Percentiles rank a stretch among this genome's conserved stretches.
Evolutionary conservation across 2,888 invertebrate species (phyloP).

Genomic region (Stomorhina lunata): DNA sequence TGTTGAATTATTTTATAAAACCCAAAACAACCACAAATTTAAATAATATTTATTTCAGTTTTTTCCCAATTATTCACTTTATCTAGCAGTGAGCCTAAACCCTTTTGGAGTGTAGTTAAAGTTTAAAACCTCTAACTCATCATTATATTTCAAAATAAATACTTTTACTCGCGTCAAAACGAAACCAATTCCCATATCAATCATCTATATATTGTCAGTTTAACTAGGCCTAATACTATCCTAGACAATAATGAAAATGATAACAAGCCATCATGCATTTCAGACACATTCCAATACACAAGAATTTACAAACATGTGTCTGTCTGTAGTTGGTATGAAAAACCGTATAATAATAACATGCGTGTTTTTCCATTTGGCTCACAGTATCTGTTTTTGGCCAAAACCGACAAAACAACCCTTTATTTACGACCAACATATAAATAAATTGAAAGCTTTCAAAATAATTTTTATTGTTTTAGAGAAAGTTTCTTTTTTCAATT

Average conservation of each 20-base stretch:
- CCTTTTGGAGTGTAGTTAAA: neutral
- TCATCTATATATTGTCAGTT: neutral
- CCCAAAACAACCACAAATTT: too few relatives aligned
- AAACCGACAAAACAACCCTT: conserved; percentile 28
- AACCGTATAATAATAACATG: neutral
- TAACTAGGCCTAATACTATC: neutral
- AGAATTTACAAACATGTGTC: neutral
- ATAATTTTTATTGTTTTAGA: conserved; percentile 39
- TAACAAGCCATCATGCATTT: too few relatives aligned
- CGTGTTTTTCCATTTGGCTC: too few relatives aligned
- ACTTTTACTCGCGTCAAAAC: too few relatives aligned
- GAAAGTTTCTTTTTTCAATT: neutral
- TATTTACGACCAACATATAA: conserved; percentile 41
- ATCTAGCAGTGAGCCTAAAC: too few relatives aligned
- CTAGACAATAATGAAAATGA: neutral
- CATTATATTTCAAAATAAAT: neutral
- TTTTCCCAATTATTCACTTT: too few relatives aligned
- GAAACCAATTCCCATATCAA: neutral
- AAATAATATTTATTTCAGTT: too few relatives aligned
- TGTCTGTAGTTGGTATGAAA: neutral
- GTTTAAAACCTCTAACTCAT: neutral
- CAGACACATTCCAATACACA: neutral
- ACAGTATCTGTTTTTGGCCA: conserved; percentile 1
- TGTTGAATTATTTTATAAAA: too few relatives aligned
- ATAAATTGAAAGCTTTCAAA: conserved; percentile 52